Evolutionary conservation across 2,113 vertebrate genomes (phyloP).

Genomic region (Tyto alba): DNA sequence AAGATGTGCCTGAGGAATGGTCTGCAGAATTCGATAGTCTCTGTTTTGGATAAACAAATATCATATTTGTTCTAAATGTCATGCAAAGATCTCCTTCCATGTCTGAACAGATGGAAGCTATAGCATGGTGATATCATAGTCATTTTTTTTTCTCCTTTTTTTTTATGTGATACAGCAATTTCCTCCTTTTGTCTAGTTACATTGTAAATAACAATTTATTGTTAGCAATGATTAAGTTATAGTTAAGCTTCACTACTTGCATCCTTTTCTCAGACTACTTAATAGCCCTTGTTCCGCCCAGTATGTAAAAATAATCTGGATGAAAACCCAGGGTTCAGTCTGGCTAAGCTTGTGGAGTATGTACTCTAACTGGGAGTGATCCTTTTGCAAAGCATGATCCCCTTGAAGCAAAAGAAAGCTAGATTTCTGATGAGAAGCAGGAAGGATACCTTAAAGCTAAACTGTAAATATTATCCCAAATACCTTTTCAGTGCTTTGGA

Average conservation of each 20-base stretch:
- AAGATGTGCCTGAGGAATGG: not conserved
- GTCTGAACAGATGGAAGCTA: not conserved
- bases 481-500: not conserved
- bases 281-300: not conserved
- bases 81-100: not conserved
- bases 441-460: not conserved
- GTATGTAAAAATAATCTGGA: not conserved
- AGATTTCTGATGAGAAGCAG: not conserved
- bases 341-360: not conserved
- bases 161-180: not conserved
- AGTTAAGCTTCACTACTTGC: not conserved
- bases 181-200: not conserved
- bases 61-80: constrained; percentile 1
- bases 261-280: not conserved
- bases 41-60: constrained; percentile 31
- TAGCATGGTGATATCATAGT: not conserved
- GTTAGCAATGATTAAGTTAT: not conserved
- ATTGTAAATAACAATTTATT: not conserved
- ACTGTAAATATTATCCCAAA: not conserved
- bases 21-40: not conserved
- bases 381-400: not conserved
- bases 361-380: not conserved
- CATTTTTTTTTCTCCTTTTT: too few species aligned
- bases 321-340: not conserved
- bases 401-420: not conserved